Conservation (phyloP, 2,797 vertebrate species). For the Podargus strigoides region DNA sequence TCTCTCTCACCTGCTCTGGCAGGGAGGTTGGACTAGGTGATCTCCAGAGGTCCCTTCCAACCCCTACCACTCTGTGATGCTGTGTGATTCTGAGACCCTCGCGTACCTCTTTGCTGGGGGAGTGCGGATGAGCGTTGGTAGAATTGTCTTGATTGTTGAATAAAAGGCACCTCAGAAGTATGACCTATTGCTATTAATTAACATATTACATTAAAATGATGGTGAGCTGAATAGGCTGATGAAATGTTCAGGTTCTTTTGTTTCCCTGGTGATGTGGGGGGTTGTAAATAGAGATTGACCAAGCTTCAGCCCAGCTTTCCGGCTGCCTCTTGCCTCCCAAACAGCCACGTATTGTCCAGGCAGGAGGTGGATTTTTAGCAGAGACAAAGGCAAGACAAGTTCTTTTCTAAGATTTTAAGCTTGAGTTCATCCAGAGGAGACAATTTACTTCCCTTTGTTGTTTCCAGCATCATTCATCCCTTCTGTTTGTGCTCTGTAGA, state of each 20-base stretch:
- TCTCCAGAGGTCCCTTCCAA: too few species aligned
- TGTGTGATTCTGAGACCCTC: too few species aligned
- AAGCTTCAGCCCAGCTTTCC: not conserved
- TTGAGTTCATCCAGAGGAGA: slow-evolving; percentile 46
- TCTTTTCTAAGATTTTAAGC: slow-evolving; percentile 34
- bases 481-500: slow-evolving; percentile 47
- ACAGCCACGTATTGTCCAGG: not conserved
- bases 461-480: slow-evolving; percentile 46
- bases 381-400: slow-evolving; percentile 25
- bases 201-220: not conserved
- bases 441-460: slow-evolving; percentile 54
- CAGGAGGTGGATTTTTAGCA: slow-evolving; percentile 46
- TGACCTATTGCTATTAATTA: slow-evolving; percentile 11
- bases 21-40: too few species aligned
- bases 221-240: not conserved
- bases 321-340: not conserved
- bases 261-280: not conserved
- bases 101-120: not conserved
- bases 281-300: not conserved
- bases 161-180: not conserved
- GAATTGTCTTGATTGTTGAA: not conserved
- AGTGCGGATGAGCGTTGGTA: not conserved
- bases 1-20: too few species aligned
- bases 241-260: not conserved
- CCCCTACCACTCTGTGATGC: too few species aligned